Percentiles rank a stretch among this genome's conserved stretches.
These are phyloP conservation scores for Sepiola atlantica DNA, from an alignment of 2,888 invertebrate genomes.

Conservation along the genomic window DNA sequence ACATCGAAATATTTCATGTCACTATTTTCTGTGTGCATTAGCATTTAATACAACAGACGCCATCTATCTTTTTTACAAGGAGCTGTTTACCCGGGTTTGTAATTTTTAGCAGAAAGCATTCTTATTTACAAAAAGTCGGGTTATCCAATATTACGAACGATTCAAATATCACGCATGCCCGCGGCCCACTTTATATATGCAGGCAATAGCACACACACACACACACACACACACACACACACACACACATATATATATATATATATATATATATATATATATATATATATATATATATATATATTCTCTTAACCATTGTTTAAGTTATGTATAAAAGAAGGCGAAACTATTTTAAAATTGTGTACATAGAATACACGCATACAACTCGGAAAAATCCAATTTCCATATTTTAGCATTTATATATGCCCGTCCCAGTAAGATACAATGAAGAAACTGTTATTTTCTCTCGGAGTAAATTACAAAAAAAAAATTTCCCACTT, in stretches of 20 bases:
- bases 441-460: background rate
- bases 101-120: background rate
- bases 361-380: background rate
- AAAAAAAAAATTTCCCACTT: background rate
- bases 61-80: no score
- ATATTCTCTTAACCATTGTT: no score
- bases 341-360: background rate
- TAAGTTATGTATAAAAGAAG: no score
- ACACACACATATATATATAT: no score
- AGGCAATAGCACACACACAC: no score
- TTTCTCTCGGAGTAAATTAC: background rate
- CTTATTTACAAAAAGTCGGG: background rate
- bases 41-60: no score
- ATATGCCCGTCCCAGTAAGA: background rate
- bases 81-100: background rate
- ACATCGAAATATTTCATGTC: no score
- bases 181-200: no score
- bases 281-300: no score
- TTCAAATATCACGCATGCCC: background rate
- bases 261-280: no score
- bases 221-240: no score
- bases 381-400: background rate
- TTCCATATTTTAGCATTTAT: slow-evolving; percentile 6
- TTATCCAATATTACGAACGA: background rate
- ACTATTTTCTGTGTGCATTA: no score